Evolutionary conservation across 2,888 invertebrate species (phyloP).

Genomic region (Piscicola geometra): DNA sequence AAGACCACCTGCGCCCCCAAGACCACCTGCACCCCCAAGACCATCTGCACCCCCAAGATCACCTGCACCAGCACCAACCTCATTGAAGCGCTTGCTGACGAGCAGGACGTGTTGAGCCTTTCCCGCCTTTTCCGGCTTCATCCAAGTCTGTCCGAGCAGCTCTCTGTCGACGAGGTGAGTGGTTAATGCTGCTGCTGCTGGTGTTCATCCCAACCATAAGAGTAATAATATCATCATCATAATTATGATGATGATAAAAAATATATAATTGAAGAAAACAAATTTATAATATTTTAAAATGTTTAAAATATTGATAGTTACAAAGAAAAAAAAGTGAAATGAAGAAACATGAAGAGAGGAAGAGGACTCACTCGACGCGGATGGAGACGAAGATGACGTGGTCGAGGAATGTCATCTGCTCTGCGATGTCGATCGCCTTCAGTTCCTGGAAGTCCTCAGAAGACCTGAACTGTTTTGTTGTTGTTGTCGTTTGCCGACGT

Average conservation of each 20-base stretch:
- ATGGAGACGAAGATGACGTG: conserved; percentile 82
- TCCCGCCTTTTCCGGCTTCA: conserved; percentile 75
- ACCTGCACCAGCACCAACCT: conserved; percentile 58
- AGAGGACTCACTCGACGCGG: conserved; percentile 74
- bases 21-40: neutral
- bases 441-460: conserved; percentile 78
- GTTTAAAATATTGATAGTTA: too few relatives aligned
- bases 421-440: conserved; percentile 83
- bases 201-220: neutral
- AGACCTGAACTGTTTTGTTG: neutral
- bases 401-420: conserved; percentile 84
- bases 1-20: neutral
- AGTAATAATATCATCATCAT: neutral
- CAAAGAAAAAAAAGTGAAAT: too few relatives aligned
- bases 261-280: too few relatives aligned
- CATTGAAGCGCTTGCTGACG: conserved; percentile 84
- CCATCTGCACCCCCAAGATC: neutral
- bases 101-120: conserved; percentile 69
- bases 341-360: neutral
- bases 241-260: neutral
- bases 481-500: too few relatives aligned
- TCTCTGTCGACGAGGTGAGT: conserved; percentile 48
- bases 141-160: conserved; percentile 64
- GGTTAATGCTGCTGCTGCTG: neutral
- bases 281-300: too few relatives aligned